Evolutionary conservation across 37 sponge, comb jelly and placozoan genomes (phyloP).

Genomic region (Theonella swinhoei): DNA sequence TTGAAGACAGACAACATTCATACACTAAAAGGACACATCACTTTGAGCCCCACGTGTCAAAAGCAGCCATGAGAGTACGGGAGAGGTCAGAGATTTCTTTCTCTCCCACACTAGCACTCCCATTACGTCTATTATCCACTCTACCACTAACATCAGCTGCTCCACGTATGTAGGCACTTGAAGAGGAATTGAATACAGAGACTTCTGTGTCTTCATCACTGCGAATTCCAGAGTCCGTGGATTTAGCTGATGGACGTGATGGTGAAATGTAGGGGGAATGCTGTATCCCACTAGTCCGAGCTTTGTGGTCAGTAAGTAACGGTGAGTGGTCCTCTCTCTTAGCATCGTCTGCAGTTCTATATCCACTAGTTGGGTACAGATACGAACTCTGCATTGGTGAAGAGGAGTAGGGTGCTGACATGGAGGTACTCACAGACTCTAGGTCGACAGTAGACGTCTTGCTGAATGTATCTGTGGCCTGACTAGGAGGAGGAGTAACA

Average conservation of each 20-base stretch:
- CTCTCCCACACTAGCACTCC: background rate
- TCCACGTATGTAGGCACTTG: background rate
- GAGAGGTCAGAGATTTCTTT: conserved; percentile 23
- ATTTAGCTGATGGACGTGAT: conserved; percentile 14
- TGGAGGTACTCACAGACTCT: conserved; percentile 4
- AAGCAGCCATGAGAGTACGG: conserved; percentile 34
- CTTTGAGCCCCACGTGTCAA: conserved; percentile 39
- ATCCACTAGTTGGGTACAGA: background rate
- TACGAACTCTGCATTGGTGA: background rate
- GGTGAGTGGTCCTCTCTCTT: background rate
- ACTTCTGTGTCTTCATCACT: conserved; percentile 48
- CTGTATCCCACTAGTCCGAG: background rate
- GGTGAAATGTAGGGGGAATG: background rate
- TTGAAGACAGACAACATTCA: no score
- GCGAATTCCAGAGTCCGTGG: conserved; percentile 61
- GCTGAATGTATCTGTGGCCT: background rate
- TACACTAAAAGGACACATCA: no score
- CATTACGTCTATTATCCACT: background rate
- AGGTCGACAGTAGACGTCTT: conserved; percentile 10
- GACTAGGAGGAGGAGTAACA: background rate
- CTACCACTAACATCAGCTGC: background rate
- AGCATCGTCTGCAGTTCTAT: background rate
- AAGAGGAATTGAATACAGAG: background rate
- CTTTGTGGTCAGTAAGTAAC: background rate
- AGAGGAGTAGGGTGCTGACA: background rate